Percentiles rank a stretch among this genome's conserved stretches.
phyloP scores from a whole-genome alignment of 2,113 vertebrate genomes.

The Blennius ocellaris region DNA sequence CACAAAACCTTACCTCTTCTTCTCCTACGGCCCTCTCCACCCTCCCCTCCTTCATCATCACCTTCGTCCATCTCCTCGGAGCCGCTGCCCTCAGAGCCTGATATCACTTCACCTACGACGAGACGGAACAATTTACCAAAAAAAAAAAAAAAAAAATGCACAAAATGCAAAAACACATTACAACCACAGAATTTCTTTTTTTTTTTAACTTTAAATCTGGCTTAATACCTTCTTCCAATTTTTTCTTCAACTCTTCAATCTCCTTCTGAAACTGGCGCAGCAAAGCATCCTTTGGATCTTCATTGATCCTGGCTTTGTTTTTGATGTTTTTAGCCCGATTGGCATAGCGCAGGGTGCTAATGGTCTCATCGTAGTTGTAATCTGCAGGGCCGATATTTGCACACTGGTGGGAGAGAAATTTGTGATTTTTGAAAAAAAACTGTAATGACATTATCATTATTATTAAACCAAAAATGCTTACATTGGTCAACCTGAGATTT shows the following conservation, averaged over 20 bases:
- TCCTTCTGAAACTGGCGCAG: conserved; percentile 98
- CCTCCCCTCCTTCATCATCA: conserved; percentile 89
- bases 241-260: conserved; percentile 98
- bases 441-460: too few relatives aligned
- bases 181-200: too few relatives aligned
- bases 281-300: conserved; percentile 98
- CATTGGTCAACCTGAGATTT: too few relatives aligned
- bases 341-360: conserved; percentile 97
- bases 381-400: conserved; percentile 98
- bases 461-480: too few relatives aligned
- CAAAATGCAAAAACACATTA: too few relatives aligned
- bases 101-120: conserved; percentile 92
- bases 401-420: conserved; percentile 83
- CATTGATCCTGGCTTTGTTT: conserved; percentile 99
- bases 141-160: not conserved
- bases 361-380: conserved; percentile 99
- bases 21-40: conserved; percentile 90
- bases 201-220: too few relatives aligned
- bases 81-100: conserved; percentile 93
- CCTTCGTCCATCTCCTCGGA: conserved; percentile 95
- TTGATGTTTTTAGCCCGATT: conserved; percentile 99
- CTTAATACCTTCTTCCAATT: conserved; percentile 93
- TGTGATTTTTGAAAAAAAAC: too few relatives aligned
- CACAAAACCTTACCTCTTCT: conserved; percentile 84
- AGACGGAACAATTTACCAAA: conserved; percentile 14